Base-by-base conservation (phyloP, 2,113 vertebrate species). In the Natator depressus region DNA sequence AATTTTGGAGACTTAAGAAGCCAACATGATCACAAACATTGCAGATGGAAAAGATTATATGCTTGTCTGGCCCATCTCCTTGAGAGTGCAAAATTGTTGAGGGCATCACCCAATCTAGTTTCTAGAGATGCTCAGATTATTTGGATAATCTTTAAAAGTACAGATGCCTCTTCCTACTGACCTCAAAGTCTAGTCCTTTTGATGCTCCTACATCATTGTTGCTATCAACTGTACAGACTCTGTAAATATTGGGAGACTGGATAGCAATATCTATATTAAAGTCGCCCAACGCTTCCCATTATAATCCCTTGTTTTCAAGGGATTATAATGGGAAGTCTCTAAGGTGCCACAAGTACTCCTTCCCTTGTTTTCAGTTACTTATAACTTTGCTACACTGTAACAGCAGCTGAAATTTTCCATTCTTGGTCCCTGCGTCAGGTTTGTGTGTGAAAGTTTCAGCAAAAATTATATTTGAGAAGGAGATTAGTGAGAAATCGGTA, bases 401-500 rank as follows among this genome's bases (percentile, higher is more conserved):
- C 65, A 19, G 65, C 27, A 59, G 10, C 57, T 59, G 11, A 59
- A 59, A 29, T 29, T 59, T 29, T 29, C 10, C 57, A 59, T 59
- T 59, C 27, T 59, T 27, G 11, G 57, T 59, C 27, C 25, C 57
- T 59, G 57, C 3, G 1, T 59, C 57, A 59, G 12, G 57, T 54
- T 54, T 54, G 57, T 59, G 57, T 59, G 57, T 59, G 57, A 59
- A 59, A 29, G 25, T 59, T 59, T 59, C 27, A 59, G 57, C 57
- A 59, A 59, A 59, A 59, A 59, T 59, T 5, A 17, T 1, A 14
- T 27, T 24, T 81, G 16, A 59, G 62, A 55, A 72, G 84, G 6
- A 25, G 0, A 0, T 0, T 50, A 24, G 2, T n/a, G 4, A 65
- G 38, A 5, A 72, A 51, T 1, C n/a, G 19, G n/a, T 9, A 35